These are phyloP conservation scores for Psittacula echo DNA, from an alignment of 2,797 vertebrate species.

Conservation along the genomic window DNA sequence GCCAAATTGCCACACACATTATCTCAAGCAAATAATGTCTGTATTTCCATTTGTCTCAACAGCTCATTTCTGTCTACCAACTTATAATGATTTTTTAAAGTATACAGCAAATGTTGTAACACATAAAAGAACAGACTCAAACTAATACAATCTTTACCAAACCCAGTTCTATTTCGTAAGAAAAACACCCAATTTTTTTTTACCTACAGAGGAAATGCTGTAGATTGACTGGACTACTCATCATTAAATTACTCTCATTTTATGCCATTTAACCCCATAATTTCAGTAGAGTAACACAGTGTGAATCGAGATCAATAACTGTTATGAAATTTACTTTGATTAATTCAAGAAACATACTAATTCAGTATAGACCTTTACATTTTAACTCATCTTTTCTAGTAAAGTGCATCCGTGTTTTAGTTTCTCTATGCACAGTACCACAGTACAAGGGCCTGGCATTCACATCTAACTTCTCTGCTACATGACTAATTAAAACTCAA, in stretches of 20 bases:
- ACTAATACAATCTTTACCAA: neutral
- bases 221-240: neutral
- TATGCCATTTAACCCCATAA: neutral
- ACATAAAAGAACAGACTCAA: neutral
- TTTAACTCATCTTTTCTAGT: neutral
- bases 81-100: neutral
- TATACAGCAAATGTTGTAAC: neutral
- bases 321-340: neutral
- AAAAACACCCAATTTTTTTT: neutral
- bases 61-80: neutral
- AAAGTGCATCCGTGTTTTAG: neutral
- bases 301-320: neutral
- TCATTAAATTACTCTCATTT: neutral
- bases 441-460: neutral
- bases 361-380: neutral
- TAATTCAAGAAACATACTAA: neutral
- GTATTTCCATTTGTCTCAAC: slow-evolving; percentile 4
- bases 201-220: neutral
- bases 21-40: neutral
- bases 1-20: neutral
- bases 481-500: neutral
- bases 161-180: neutral
- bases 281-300: neutral
- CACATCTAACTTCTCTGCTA: neutral
- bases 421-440: neutral